Evolutionary conservation across 2,797 vertebrate species (phyloP).

Genomic region (Telmatherina bonti): DNA sequence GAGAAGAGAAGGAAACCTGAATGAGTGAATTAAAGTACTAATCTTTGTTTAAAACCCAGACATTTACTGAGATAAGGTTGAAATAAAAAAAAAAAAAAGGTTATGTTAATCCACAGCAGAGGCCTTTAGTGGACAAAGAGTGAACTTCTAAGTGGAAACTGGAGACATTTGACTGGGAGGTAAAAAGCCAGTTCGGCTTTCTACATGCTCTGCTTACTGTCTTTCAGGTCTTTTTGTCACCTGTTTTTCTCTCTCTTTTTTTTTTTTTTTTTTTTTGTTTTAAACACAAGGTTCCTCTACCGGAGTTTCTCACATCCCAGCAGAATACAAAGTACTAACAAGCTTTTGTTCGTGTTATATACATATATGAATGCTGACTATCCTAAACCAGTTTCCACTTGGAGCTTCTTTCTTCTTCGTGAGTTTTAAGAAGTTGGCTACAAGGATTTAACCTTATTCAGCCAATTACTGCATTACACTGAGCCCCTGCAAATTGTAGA

Average conservation of each 20-base stretch:
- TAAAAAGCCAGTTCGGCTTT: slow-evolving; percentile 41
- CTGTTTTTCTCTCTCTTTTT: background rate
- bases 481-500: too few relatives aligned
- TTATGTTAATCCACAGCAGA: slow-evolving; percentile 34
- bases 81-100: slow-evolving; percentile 41
- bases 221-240: slow-evolving; percentile 14
- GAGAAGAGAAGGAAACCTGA: slow-evolving; percentile 40
- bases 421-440: too few relatives aligned
- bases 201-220: background rate
- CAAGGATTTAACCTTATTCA: too few relatives aligned
- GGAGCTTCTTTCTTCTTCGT: too few relatives aligned
- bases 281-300: slow-evolving; percentile 13
- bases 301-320: slow-evolving; percentile 11
- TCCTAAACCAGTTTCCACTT: too few relatives aligned
- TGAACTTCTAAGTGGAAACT: slow-evolving; percentile 70
- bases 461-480: too few relatives aligned
- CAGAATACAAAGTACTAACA: background rate
- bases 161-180: slow-evolving; percentile 56
- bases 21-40: slow-evolving; percentile 51
- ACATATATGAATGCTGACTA: too few relatives aligned
- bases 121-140: slow-evolving; percentile 69
- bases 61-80: slow-evolving; percentile 53
- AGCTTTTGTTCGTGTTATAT: background rate
- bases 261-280: background rate
- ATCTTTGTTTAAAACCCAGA: slow-evolving; percentile 51